Evolutionary conservation across 2,797 vertebrate species (phyloP).

Genomic region (Fringilla coelebs): DNA sequence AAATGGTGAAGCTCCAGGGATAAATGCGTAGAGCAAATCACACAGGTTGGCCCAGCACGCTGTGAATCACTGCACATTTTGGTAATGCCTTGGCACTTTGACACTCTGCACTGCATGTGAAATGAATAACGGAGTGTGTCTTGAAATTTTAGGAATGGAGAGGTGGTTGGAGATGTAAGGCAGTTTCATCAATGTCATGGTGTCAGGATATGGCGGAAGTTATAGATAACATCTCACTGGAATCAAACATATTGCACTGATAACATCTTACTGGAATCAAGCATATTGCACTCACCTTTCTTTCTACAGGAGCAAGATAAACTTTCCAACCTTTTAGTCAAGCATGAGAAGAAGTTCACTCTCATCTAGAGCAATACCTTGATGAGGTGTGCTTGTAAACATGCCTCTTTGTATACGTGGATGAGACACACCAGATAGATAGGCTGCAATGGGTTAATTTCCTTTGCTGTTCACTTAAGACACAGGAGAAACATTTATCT

Average conservation of each 20-base stretch:
- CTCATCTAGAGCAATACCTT: not conserved
- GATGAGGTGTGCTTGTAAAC: not conserved
- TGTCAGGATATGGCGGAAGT: not conserved
- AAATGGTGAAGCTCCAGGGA: not conserved
- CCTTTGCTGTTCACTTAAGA: not conserved
- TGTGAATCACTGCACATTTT: not conserved
- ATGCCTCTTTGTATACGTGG: not conserved
- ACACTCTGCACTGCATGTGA: not conserved
- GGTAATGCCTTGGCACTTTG: not conserved
- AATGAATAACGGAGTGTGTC: not conserved
- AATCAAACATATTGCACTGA: not conserved
- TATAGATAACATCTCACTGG: not conserved
- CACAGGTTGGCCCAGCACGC: not conserved
- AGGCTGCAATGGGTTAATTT: not conserved
- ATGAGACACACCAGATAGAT: not conserved
- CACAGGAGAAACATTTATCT: not conserved
- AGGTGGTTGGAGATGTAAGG: not conserved
- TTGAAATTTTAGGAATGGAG: not conserved
- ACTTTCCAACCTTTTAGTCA: not conserved
- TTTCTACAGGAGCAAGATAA: not conserved
- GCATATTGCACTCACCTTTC: not conserved
- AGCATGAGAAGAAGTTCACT: not conserved
- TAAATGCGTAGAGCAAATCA: slow-evolving; percentile 11
- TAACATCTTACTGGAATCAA: not conserved
- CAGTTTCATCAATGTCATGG: not conserved